phyloP scores from a whole-genome alignment of 1,140 invertebrate genomes.

The Diuraphis noxia region DNA sequence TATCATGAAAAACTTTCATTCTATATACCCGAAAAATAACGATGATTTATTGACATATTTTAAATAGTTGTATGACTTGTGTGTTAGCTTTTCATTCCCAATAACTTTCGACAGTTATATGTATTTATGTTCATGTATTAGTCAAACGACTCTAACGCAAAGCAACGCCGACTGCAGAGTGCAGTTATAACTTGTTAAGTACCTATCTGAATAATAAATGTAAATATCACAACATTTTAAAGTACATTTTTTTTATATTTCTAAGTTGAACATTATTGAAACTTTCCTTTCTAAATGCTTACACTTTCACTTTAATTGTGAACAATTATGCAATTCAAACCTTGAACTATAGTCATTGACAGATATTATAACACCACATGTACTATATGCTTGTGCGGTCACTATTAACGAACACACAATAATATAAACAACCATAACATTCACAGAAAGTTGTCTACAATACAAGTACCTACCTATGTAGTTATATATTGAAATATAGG shows the following conservation, averaged over 20 bases:
- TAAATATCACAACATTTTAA: not conserved
- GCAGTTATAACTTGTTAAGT: not conserved
- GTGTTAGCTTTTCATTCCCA: not conserved
- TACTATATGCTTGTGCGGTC: not conserved
- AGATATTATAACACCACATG: slow-evolving; percentile 14
- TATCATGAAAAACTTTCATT: not conserved
- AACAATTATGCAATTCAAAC: slow-evolving; percentile 49
- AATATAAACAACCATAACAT: not conserved
- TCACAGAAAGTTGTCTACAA: not conserved
- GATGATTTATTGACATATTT: not conserved
- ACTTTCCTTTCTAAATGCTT: slow-evolving; percentile 33
- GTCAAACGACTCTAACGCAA: not conserved
- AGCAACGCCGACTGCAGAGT: not conserved
- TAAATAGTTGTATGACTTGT: not conserved
- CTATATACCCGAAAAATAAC: not conserved
- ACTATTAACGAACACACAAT: not conserved
- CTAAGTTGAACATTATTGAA: slow-evolving; percentile 3
- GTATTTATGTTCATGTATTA: not conserved
- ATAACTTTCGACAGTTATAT: not conserved
- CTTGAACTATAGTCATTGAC: slow-evolving; percentile 45
- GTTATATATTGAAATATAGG: not conserved
- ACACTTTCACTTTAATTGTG: slow-evolving; percentile 50
- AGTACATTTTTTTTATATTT: not conserved
- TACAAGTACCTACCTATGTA: not conserved
- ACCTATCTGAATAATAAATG: not conserved